Conservation (phyloP, 2,888 invertebrate species). For the Bursaphelenchus okinawaensis region DNA sequence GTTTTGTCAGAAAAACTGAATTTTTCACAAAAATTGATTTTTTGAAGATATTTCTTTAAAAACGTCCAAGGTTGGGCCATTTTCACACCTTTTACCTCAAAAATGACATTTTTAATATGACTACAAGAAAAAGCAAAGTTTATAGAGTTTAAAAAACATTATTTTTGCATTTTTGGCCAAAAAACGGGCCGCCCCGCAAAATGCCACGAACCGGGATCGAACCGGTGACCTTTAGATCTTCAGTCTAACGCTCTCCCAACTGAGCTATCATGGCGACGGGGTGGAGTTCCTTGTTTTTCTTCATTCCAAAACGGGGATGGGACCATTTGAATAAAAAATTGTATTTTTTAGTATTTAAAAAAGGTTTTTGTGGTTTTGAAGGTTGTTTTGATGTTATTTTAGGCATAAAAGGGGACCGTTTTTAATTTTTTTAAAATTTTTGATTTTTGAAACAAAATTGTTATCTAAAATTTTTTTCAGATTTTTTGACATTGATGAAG, state of each 20-base stretch:
- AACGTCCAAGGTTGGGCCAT: too few relatives aligned
- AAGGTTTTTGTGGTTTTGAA: not conserved
- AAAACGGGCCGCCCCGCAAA: not conserved
- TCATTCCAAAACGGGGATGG: not conserved
- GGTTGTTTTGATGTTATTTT: not conserved
- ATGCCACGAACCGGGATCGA: conserved; percentile 57
- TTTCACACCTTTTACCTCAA: too few relatives aligned
- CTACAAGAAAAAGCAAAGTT: too few relatives aligned
- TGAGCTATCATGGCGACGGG: conserved; percentile 50
- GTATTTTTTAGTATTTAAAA: too few relatives aligned
- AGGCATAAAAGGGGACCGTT: not conserved
- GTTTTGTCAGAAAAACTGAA: not conserved
- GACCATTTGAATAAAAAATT: not conserved
- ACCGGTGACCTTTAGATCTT: conserved; percentile 58
- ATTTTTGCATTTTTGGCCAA: too few relatives aligned
- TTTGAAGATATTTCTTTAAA: not conserved
- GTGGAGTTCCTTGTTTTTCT: not conserved
- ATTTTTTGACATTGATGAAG: conserved; percentile 35
- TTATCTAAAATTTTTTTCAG: conserved; percentile 36
- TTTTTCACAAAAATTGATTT: not conserved
- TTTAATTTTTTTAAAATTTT: too few relatives aligned
- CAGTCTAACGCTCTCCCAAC: conserved; percentile 59
- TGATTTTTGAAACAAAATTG: not conserved
- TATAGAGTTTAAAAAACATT: too few relatives aligned
- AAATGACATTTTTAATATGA: too few relatives aligned